Percentiles rank a stretch among this genome's conserved stretches.
phyloP scores from a whole-genome alignment of 2,888 invertebrate genomes.

The Leptinotarsa rubiginosa region DNA sequence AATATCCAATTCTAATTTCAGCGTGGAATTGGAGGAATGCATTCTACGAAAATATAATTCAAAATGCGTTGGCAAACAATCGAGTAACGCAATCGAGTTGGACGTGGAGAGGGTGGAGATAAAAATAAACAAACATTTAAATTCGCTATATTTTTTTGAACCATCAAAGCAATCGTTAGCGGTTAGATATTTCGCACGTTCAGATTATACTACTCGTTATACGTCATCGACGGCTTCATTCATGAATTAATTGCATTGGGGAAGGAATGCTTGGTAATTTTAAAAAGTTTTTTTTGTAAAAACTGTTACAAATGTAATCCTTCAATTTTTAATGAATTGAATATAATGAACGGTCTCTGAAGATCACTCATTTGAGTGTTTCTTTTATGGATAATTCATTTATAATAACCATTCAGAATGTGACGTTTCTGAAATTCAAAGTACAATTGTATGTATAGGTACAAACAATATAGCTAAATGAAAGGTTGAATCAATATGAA shows the following conservation, averaged over 20 bases:
- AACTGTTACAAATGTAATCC: no score
- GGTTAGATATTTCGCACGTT: background rate
- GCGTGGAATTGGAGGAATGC: background rate
- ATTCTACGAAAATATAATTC: constrained; percentile 5
- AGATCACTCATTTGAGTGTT: no score
- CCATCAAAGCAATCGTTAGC: background rate
- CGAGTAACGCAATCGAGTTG: constrained; percentile 13
- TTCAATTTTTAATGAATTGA: no score
- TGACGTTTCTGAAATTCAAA: no score
- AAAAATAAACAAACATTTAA: constrained; percentile 9
- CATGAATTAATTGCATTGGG: background rate
- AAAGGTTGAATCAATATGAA: no score
- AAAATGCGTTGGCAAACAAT: constrained; percentile 17
- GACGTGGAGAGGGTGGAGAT: background rate
- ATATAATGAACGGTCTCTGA: no score
- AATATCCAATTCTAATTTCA: background rate
- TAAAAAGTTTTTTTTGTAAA: no score
- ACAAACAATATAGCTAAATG: no score
- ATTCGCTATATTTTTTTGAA: constrained; percentile 3
- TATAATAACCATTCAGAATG: no score
- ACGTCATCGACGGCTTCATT: background rate
- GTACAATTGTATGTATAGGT: no score
- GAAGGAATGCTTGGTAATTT: no score
- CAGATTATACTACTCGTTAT: background rate
- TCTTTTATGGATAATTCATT: no score